Evolutionary conservation across 92 coral and sea anemone species (phyloP), one percentile per base, ranked within the genome.

Genomic region (Metridium senile): DNA sequence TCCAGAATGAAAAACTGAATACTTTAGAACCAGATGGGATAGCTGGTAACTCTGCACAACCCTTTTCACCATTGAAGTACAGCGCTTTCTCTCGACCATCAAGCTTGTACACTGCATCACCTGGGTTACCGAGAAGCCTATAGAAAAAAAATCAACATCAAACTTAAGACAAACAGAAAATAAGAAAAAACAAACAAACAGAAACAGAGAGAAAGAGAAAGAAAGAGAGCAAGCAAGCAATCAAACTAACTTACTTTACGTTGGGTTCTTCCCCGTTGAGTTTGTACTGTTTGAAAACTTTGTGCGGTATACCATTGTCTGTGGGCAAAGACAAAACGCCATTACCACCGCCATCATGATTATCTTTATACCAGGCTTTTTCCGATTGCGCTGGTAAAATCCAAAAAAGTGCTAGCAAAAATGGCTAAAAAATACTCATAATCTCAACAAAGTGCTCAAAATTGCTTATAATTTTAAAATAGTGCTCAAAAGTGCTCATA

Each of bases 61-160:
- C 59, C 23, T 13, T 54, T 54, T 54, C 9, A 13, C 59, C 59
- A 54, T 54, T 21, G 20, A 54, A 21, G 25, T 54, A 54, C 20
- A 54, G 59, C 2, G 59, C 59, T 54, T 54, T 54, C 59, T 54
- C 59, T 10, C 59, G 20, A 3, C 59, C 59, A 54, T 54, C 59
- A 2, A 3, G 20, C 59, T 16, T 54, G 59, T 54, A 54, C 49
- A 39, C 49, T 39, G 49, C 49, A 39, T 39, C 49, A 39, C 49
- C 49, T 39, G 49, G 49, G 49, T 6, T 39, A 4, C 49, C 49
- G 6, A 39, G 13, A 39, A 39, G 49, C 13, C 49, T 39, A 39
- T 6, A 39, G 13, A 39, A 39, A 13, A 39, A 39, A 39, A 39
- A 39, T 39, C 8, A 39, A 39, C 49, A 39, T 39, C 49, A 13